Percentiles rank a stretch among this genome's conserved stretches.
phyloP scores from a whole-genome alignment of 2,113 vertebrate species.

The cat (Felis catus) region F.catus_Fca126_mat1.0 CM031412.1:95402001-95402500 shows the following conservation, averaged over 20 bases:
- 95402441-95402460: conserved; percentile 84
- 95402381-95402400: conserved; percentile 78
- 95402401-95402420: conserved; percentile 79
- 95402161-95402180: neutral
- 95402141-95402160: neutral
- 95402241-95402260: neutral
- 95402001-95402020: neutral
- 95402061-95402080: neutral
- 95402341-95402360: conserved; percentile 54
- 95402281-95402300: neutral
- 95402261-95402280: neutral
- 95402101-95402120: neutral
- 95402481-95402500: conserved; percentile 80
- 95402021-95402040: rapidly evolving
- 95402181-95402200: neutral
- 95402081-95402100: neutral
- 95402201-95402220: neutral
- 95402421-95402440: conserved; percentile 85
- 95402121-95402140: neutral
- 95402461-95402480: conserved; percentile 84
- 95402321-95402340: conserved; percentile 53
- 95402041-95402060: neutral
- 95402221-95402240: neutral
- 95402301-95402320: neutral
- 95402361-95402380: conserved; percentile 75